Conservation (phyloP, 2,113 vertebrate species). For the Melospiza melodia region DNA sequence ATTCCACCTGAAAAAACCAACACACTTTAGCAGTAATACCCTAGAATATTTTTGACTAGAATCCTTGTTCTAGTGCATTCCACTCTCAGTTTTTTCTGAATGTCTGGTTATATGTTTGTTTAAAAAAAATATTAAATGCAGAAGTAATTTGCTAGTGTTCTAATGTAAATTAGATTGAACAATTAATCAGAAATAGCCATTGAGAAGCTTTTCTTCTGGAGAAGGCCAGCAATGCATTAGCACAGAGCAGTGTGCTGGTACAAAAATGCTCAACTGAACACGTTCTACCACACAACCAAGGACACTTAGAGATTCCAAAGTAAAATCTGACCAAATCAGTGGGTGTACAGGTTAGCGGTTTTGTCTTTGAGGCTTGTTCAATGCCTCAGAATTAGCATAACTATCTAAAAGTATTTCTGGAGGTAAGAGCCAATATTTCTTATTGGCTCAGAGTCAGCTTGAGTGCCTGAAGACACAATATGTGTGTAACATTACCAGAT, state of each 20-base stretch:
- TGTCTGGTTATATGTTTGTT: background rate
- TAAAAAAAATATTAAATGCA: background rate
- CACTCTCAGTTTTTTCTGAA: background rate
- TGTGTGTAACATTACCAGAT: background rate
- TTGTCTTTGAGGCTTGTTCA: background rate
- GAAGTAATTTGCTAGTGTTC: background rate
- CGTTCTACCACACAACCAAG: background rate
- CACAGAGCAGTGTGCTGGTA: background rate
- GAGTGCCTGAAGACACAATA: background rate
- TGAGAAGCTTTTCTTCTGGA: background rate
- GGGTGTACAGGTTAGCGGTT: background rate
- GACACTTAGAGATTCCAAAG: background rate
- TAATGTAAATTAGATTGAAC: background rate
- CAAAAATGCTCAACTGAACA: background rate
- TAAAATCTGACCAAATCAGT: background rate
- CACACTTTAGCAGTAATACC: background rate
- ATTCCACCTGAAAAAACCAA: background rate
- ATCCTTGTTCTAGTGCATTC: background rate
- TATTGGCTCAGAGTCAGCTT: too few species aligned
- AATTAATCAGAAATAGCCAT: background rate
- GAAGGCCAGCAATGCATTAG: background rate
- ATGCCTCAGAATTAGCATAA: background rate
- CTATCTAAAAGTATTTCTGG: background rate
- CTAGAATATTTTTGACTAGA: background rate
- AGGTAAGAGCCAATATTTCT: background rate